Conservation (phyloP, 2,888 invertebrate species). For the Ferrisia virgata region DNA sequence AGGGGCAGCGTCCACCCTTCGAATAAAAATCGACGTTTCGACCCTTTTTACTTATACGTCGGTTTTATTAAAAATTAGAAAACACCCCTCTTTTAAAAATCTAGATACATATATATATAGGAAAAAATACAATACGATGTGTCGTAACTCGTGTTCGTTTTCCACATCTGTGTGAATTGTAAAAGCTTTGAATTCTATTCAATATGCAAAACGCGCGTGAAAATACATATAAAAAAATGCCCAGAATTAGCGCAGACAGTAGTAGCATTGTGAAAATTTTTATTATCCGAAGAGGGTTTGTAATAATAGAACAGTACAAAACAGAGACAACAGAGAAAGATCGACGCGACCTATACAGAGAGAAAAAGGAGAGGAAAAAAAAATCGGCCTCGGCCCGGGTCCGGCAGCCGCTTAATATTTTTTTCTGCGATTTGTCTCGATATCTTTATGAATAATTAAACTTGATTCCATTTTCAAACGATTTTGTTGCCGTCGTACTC, state of each 20-base stretch:
- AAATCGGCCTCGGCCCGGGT: neutral
- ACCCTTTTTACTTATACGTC: constrained; percentile 42
- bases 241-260: constrained; percentile 27
- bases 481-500: neutral
- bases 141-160: constrained; percentile 31
- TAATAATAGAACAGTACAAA: neutral
- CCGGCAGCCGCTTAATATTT: constrained; percentile 35
- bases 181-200: constrained; percentile 30
- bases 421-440: constrained; percentile 41
- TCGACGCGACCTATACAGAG: too few species aligned
- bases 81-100: constrained; percentile 36
- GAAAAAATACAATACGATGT: constrained; percentile 28
- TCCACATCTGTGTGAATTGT: constrained; percentile 31
- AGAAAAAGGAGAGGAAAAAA: constrained; percentile 2
- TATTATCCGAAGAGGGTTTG: constrained; percentile 21
- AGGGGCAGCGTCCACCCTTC: constrained; percentile 19
- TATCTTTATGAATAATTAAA: constrained; percentile 42
- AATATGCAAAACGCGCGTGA: constrained; percentile 24
- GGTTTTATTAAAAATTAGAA: constrained; percentile 43
- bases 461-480: constrained; percentile 32
- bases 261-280: constrained; percentile 24
- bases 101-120: constrained; percentile 30
- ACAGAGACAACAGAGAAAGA: too few species aligned
- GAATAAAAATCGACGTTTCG: constrained; percentile 44
- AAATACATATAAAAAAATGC: constrained; percentile 23